These are phyloP conservation scores for Lutjanus erythropterus DNA, from an alignment of 2,113 vertebrate genomes.

Conservation along the genomic window DNA sequence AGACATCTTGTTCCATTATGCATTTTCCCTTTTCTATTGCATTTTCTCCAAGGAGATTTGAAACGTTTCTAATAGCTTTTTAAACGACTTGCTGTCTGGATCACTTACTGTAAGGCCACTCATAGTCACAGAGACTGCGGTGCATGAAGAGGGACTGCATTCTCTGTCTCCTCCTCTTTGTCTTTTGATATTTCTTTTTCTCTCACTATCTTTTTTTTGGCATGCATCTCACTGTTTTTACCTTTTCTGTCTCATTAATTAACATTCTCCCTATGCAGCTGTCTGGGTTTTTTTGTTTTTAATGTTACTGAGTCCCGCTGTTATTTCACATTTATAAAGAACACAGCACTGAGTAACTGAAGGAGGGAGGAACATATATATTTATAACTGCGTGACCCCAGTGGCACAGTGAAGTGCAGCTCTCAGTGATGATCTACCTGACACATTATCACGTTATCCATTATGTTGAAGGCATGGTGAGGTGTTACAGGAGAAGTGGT, in stretches of 20 bases:
- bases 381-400: constrained; percentile 23
- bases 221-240: constrained; percentile 11
- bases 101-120: constrained; percentile 62
- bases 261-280: background rate
- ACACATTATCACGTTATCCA: constrained; percentile 37
- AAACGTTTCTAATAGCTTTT: constrained; percentile 83
- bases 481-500: constrained; percentile 6
- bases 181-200: constrained; percentile 25
- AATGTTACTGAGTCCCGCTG: background rate
- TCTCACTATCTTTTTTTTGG: background rate
- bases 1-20: constrained; percentile 78
- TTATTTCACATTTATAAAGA: constrained; percentile 20
- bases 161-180: constrained; percentile 45
- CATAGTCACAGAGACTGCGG: constrained; percentile 42
- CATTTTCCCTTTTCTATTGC: constrained; percentile 71
- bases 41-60: constrained; percentile 78
- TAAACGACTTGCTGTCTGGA: constrained; percentile 74
- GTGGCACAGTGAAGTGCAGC: constrained; percentile 11
- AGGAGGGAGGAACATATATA: background rate
- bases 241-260: constrained; percentile 22
- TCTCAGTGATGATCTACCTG: constrained; percentile 15
- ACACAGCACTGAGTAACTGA: background rate
- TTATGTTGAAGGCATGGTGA: constrained; percentile 16
- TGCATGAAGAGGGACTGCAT: constrained; percentile 49
- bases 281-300: constrained; percentile 2